Evolutionary conservation across 2,888 invertebrate genomes (phyloP), one percentile per base, ranked within the genome.

Genomic region (Oscheius myriophilus): DNA sequence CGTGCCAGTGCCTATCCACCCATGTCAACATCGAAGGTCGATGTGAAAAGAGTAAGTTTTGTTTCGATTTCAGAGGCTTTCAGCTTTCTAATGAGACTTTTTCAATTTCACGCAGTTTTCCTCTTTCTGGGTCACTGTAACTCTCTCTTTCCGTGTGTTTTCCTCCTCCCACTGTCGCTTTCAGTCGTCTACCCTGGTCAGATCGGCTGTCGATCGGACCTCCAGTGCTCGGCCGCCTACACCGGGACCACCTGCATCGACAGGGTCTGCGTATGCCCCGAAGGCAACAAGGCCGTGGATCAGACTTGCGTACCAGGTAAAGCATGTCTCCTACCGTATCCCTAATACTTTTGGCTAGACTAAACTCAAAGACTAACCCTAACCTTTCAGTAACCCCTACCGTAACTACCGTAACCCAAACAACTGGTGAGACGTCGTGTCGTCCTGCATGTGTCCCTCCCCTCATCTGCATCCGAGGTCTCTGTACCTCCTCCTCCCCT

Each of bases 131-230:
- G 12, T 18, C 51, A 54, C 53, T n/a, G 14, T 42, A 58, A 41
- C 21, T 41, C 18, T 25, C 43, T 4, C 7, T 23, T 58, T 21
- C 23, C 42, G 11, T 25, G 14, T 63, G n/a, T 55, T 42, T 42
- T 55, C 2, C 39, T 12, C 55, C 39, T 42, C 45, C n/a, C 18
- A 23, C 43, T 52, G 41, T 51, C 39, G 57, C 71, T 78, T 82
- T 69, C 75, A 86, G 86, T 86, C 46, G 78, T 86, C 70, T 86
- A 82, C 69, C 86, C 86, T 41, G 86, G 86, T 39, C 85, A 86
- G 72, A 69, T 72, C 61, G 86, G 86, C 57, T 86, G 86, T 70
- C 78, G 79, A 46, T 73, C 72, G 71, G 83, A 86, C 71, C 70
- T 69, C 53, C 86, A 86, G 73, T 86, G 86, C 71, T 66, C 80